phyloP scores from a whole-genome alignment of 2,797 vertebrate genomes.

The Onychomys torridus region DNA sequence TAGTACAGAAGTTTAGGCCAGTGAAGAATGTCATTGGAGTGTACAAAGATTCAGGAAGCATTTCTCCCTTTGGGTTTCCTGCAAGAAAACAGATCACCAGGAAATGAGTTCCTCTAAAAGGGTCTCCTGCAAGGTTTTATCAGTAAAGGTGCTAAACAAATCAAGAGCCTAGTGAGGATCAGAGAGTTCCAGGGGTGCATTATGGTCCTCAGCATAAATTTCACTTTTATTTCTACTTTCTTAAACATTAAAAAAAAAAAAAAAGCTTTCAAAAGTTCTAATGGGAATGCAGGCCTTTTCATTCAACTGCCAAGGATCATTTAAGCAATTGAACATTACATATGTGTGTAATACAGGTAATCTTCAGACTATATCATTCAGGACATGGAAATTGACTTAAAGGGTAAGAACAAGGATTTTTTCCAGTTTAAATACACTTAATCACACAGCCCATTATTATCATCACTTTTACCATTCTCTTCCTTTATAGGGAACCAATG shows the following conservation, averaged over 20 bases:
- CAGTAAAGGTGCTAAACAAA: not conserved
- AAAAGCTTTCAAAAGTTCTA: slow-evolving; percentile 20
- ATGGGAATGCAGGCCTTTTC: not conserved
- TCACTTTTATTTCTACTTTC: slow-evolving; percentile 18
- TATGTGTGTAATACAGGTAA: not conserved
- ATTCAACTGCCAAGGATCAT: slow-evolving; percentile 2
- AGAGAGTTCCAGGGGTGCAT: not conserved
- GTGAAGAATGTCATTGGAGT: slow-evolving; percentile 68
- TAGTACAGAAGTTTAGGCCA: slow-evolving; percentile 65
- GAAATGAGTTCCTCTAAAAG: slow-evolving; percentile 25
- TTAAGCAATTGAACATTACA: not conserved
- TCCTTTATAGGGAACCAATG: not conserved
- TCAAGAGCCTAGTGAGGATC: not conserved
- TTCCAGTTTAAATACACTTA: not conserved
- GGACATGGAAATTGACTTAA: not conserved
- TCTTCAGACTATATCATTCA: not conserved
- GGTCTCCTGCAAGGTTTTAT: not conserved
- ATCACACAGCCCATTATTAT: not conserved
- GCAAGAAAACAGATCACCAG: slow-evolving; percentile 35
- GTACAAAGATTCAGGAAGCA: slow-evolving; percentile 67
- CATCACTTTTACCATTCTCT: not conserved
- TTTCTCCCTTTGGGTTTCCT: slow-evolving; percentile 60
- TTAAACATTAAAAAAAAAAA: slow-evolving; percentile 6
- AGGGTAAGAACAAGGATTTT: not conserved
- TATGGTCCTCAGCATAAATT: not conserved